phyloP scores from a whole-genome alignment of 2,888 invertebrate genomes.

The Nephrotoma flavescens region DNA sequence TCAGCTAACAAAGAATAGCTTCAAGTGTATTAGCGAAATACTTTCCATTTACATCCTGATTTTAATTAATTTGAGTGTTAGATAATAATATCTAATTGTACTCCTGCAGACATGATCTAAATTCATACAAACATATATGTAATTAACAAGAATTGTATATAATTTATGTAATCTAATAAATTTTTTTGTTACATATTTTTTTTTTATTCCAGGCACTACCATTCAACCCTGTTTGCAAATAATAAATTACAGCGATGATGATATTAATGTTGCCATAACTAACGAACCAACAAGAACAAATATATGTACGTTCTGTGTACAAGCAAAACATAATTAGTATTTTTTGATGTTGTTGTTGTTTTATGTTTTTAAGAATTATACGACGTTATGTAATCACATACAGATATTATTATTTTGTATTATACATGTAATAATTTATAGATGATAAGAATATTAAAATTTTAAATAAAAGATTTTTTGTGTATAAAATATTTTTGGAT shows the following conservation, averaged over 20 bases:
- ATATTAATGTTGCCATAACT: conserved; percentile 8
- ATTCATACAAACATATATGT: too few relatives aligned
- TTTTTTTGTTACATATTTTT: neutral
- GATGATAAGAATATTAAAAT: neutral
- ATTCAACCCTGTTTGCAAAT: conserved; percentile 19
- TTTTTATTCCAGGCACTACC: conserved; percentile 15
- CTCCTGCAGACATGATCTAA: too few relatives aligned
- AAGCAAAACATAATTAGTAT: conserved; percentile 10
- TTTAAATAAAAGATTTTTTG: neutral
- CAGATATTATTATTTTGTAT: neutral
- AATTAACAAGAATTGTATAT: too few relatives aligned
- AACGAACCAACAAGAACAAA: conserved; percentile 14
- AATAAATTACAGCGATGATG: conserved; percentile 10
- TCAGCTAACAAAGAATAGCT: too few relatives aligned
- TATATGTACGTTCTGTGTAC: conserved; percentile 24
- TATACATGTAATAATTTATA: neutral
- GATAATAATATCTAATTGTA: too few relatives aligned
- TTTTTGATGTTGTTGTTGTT: neutral
- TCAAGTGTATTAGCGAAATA: too few relatives aligned
- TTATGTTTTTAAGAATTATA: neutral
- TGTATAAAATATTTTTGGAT: neutral
- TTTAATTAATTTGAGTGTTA: too few relatives aligned
- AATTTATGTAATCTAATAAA: neutral
- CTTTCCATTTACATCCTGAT: too few relatives aligned
- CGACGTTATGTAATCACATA: neutral